Evolutionary conservation across 2,113 vertebrate species (phyloP).

Genomic region (Kryptolebias marmoratus): DNA sequence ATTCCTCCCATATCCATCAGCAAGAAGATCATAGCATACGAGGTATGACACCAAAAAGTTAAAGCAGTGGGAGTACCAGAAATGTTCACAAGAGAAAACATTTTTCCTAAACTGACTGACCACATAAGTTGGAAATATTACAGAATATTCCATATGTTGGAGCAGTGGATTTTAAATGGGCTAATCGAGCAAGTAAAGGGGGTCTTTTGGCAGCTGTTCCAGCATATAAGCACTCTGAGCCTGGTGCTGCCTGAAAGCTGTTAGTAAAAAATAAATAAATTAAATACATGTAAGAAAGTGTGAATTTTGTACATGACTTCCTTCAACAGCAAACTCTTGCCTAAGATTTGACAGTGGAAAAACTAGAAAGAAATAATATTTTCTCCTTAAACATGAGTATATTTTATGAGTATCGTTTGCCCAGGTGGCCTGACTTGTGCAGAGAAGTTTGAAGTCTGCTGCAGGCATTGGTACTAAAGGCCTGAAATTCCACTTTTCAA

Average conservation of each 20-base stretch:
- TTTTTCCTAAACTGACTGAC: constrained; percentile 44
- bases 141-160: constrained; percentile 29
- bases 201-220: constrained; percentile 48
- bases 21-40: constrained; percentile 86
- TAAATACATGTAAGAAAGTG: constrained; percentile 46
- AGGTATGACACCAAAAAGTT: constrained; percentile 77
- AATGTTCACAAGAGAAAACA: constrained; percentile 28
- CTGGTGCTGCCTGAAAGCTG: constrained; percentile 42
- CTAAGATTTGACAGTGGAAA: constrained; percentile 40
- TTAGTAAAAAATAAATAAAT: constrained; percentile 51
- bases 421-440: constrained; percentile 33
- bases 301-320: constrained; percentile 68
- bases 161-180: constrained; percentile 45
- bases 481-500: background rate
- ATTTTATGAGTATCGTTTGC: constrained; percentile 22
- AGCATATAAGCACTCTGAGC: constrained; percentile 34
- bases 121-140: constrained; percentile 50
- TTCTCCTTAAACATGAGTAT: constrained; percentile 28
- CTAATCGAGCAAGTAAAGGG: constrained; percentile 58
- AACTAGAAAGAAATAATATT: constrained; percentile 52
- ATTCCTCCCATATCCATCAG: constrained; percentile 79
- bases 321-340: constrained; percentile 50
- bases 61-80: constrained; percentile 19
- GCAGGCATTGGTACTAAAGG: constrained; percentile 27
- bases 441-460: constrained; percentile 33